Evolutionary conservation across 1,140 invertebrate species (phyloP).

Genomic region (Cherax quadricarinatus): DNA sequence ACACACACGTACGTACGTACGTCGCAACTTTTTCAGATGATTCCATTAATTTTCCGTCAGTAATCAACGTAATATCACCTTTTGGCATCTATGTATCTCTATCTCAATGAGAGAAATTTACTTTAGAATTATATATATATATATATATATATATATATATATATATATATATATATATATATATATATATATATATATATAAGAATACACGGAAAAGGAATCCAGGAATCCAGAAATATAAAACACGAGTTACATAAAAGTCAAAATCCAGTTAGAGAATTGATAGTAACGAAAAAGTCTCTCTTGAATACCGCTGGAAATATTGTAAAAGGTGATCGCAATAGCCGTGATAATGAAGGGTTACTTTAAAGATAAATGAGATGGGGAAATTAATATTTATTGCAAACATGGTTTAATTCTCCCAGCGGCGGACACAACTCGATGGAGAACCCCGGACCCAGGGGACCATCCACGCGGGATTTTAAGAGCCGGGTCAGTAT

Average conservation of each 20-base stretch:
- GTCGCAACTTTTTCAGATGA: no score
- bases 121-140: not conserved
- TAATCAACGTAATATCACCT: no score
- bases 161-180: not conserved
- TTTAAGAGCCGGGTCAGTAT: not conserved
- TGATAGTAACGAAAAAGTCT: not conserved
- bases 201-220: not conserved
- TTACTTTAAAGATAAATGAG: not conserved
- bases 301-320: not conserved
- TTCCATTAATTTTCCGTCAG: no score
- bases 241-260: not conserved
- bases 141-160: not conserved
- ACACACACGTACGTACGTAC: no score
- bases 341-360: not conserved
- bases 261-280: not conserved
- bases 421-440: not conserved
- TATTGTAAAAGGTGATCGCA: not conserved
- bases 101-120: no score
- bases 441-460: not conserved
- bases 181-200: constrained; percentile 2
- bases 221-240: not conserved
- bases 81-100: no score
- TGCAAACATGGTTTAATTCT: not conserved
- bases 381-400: not conserved
- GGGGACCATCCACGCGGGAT: not conserved